These are phyloP conservation scores for Pseudeuparius sepicola DNA, from an alignment of 2,888 invertebrate genomes.

Conservation along the genomic window DNA sequence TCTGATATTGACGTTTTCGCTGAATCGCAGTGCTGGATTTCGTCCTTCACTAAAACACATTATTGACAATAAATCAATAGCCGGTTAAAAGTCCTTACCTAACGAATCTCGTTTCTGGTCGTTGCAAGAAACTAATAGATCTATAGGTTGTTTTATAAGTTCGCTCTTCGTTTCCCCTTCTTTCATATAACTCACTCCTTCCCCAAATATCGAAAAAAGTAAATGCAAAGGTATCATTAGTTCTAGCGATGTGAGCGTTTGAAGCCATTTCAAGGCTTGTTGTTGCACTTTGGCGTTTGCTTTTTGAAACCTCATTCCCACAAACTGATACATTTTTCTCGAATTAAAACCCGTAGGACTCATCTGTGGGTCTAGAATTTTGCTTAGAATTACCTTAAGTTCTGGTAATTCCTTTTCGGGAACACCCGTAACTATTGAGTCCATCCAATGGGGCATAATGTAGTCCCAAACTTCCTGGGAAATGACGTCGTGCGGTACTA, in stretches of 20 bases:
- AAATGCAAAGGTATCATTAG: constrained; percentile 82
- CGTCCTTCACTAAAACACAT: constrained; percentile 16
- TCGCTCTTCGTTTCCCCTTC: constrained; percentile 37
- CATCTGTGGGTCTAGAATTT: constrained; percentile 94
- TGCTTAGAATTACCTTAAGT: constrained; percentile 73
- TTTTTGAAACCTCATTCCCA: constrained; percentile 71
- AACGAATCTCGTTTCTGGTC: constrained; percentile 16
- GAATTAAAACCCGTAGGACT: constrained; percentile 90
- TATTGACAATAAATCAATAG: no score
- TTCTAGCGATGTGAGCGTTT: constrained; percentile 79
- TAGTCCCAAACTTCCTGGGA: constrained; percentile 95
- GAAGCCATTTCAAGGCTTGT: constrained; percentile 80
- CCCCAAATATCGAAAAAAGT: constrained; percentile 82
- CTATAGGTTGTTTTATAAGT: constrained; percentile 31
- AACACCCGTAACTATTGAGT: constrained; percentile 87
- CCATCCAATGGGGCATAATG: constrained; percentile 99
- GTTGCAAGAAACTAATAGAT: constrained; percentile 8
- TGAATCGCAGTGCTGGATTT: constrained; percentile 40
- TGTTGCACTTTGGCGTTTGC: constrained; percentile 75
- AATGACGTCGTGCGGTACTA: constrained; percentile 96
- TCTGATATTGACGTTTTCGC: constrained; percentile 59
- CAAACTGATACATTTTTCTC: constrained; percentile 91
- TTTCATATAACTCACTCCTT: constrained; percentile 71
- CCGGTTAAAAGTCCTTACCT: constrained; percentile 15
- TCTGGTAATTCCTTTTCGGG: constrained; percentile 80